Evolutionary conservation across 1,140 invertebrate species (phyloP), one percentile per base, ranked within the genome.

Genomic region (Drosophila saltans): DNA sequence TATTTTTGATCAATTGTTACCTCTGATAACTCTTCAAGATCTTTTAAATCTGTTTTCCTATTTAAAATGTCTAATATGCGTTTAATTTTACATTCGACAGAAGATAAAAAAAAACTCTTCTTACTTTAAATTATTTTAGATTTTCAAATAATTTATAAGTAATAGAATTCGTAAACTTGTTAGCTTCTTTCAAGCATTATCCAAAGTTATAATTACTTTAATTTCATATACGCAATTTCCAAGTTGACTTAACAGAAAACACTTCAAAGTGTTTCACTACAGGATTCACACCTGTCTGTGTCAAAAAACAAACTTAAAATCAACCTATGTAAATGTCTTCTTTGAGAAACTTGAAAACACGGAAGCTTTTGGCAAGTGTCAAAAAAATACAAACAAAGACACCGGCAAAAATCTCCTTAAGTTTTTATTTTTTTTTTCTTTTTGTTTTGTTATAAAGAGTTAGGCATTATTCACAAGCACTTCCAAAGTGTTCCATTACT

Each of bases 391-490:
- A 30, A 36, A 7, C 9, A 79, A 59, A 69, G 66, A 58, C 64
- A 63, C 72, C 61, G 61, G 56, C 77, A 78, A 78, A 78, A 78
- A 69, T 41, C 66, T 78, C 69, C 61, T 71, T 56, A 48, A 73
- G 40, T 40, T 60, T 45, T 30, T 48, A 6, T 36, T 36, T 36
- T 6, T 36, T 36, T 36, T 2, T 7, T 36, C n/a, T 36, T 36
- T 16, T 16, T 16, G 16, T 0, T 16, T 16, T 16, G 16, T 16
- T 16, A 16, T 89, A 80, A 88, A 86, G 80, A 88, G 82, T 72
- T 69, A 36, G 58, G 56, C 72, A 86, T 78, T 72, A 88, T 78
- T 76, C 68, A 61, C 65, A 65, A 60, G 73, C 67, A 59, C 52
- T 39, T 39, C 55, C 36, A 40, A 66, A 43, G 45, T 26, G 21